Evolutionary conservation across 2,113 vertebrate genomes (phyloP).

Genomic region (Gasterosteus aculeatus): DNA sequence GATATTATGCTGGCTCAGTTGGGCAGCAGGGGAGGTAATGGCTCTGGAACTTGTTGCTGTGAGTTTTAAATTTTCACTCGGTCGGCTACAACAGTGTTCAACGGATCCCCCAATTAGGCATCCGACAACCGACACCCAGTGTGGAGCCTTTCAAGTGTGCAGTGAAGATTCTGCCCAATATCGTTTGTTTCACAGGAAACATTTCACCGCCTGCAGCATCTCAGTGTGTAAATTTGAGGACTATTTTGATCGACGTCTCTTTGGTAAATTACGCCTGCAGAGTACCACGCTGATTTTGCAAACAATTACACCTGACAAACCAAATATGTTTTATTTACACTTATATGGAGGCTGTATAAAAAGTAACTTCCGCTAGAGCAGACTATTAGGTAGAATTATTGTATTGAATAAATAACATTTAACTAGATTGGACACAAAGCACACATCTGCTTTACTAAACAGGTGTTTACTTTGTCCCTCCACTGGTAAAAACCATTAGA

Average conservation of each 20-base stretch:
- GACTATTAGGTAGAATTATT: not conserved
- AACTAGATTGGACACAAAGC: not conserved
- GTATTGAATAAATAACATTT: not conserved
- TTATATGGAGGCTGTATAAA: constrained; percentile 8
- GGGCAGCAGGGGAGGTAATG: constrained; percentile 52
- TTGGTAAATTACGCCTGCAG: constrained; percentile 17
- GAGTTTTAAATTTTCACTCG: constrained; percentile 48
- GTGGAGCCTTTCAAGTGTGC: constrained; percentile 9
- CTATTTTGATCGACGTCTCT: constrained; percentile 25
- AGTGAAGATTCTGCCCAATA: constrained; percentile 9
- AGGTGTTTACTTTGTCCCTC: constrained; percentile 1
- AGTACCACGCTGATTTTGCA: constrained; percentile 23
- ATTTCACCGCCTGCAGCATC: constrained; percentile 21
- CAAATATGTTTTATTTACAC: constrained; percentile 18
- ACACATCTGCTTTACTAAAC: not conserved
- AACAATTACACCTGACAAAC: constrained; percentile 32
- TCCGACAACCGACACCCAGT: constrained; percentile 30
- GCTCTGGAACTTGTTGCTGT: constrained; percentile 47
- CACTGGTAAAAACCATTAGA: not conserved
- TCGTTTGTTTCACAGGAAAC: constrained; percentile 15
- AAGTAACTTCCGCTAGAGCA: not conserved
- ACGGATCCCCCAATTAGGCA: constrained; percentile 18
- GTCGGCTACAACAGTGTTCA: constrained; percentile 11
- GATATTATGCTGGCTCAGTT: constrained; percentile 43
- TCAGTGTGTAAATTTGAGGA: constrained; percentile 18